Percentiles rank a stretch among this genome's conserved stretches.
phyloP scores from a whole-genome alignment of 2,888 invertebrate species.

The Drosophila kanekoi region DNA sequence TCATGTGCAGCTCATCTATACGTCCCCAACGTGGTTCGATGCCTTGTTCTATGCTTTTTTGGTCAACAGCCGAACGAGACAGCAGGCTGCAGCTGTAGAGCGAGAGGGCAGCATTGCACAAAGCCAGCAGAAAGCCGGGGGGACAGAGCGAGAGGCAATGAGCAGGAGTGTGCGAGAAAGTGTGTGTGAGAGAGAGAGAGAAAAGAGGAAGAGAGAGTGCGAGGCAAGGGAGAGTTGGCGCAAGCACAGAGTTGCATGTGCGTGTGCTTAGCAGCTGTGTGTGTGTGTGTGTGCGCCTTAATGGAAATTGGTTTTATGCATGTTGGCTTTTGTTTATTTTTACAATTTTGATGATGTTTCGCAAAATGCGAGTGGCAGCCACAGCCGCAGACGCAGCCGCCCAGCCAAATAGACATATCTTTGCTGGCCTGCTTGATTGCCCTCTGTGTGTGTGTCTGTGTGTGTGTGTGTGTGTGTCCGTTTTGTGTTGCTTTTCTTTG shows the following conservation, averaged over 20 bases:
- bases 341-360: slow-evolving; percentile 81
- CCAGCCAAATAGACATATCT: slow-evolving; percentile 42
- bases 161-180: no score
- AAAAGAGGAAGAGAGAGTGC: neutral
- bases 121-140: neutral
- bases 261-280: slow-evolving; percentile 51
- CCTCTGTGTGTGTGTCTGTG: slow-evolving; percentile 3
- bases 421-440: slow-evolving; percentile 19
- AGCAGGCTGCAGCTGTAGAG: slow-evolving; percentile 7
- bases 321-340: slow-evolving; percentile 82
- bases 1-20: slow-evolving; percentile 65
- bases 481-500: slow-evolving; percentile 46
- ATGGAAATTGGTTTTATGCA: slow-evolving; percentile 83
- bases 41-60: slow-evolving; percentile 61
- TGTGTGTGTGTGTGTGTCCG: slow-evolving; percentile 12
- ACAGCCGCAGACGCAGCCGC: slow-evolving; percentile 42
- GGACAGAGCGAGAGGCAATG: neutral
- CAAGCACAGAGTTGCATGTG: slow-evolving; percentile 58
- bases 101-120: slow-evolving; percentile 14
- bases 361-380: slow-evolving; percentile 75
- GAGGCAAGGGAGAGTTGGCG: neutral
- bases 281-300: slow-evolving; percentile 60
- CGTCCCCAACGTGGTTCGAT: slow-evolving; percentile 58
- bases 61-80: slow-evolving; percentile 46
- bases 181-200: neutral